Base-by-base conservation (phyloP, 2,888 invertebrate species). In the Dorcus parallelipipedus region DNA sequence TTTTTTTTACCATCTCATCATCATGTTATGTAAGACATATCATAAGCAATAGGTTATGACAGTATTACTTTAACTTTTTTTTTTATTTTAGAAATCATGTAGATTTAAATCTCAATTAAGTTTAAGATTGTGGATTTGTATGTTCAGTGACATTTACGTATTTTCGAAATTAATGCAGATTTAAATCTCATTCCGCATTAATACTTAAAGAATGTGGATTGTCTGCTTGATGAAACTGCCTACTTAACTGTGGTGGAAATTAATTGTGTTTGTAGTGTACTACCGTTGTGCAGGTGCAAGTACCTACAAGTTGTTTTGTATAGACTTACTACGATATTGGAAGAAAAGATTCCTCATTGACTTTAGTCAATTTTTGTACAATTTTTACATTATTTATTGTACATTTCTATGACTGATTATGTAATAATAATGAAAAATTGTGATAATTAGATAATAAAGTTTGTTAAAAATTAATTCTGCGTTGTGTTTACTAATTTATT, bases 331-430 rank as follows among this genome's bases (percentile, higher is more conserved):
- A 39, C 38, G 53, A 45, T 53, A 53, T 33, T 40, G 42, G 40
- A 41, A 33, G 43, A 45, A 43, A 45, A 53, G 17, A 52, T 14
- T 38, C 42, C 20, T 52, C 45, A 42, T 42, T 43, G 47, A 43
- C 45, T 47, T 20, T 54, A 45, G 54, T 54, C 45, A 47, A 45
- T 47, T 62, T 64, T 64, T 63, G 64, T 67, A 67, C 67, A 65
- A 67, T 58, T 63, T 66, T 66, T 62, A 58, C 57, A 65, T 60
- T 64, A 63, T 61, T 62, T 64, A 52, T 66, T 68, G 68, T 68
- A 65, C 66, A 63, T 64, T 60, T 65, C 64, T 62, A 67, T 66
- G 67, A 67, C 67, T 64, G 64, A 66, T 59, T 58, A 60, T 61
- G 61, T 40, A 52, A 58, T 52, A 49, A 56, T 58, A 51, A 58